Percentiles rank a stretch among this genome's conserved stretches.
Evolutionary conservation across 2,888 invertebrate species (phyloP).

Genomic region (Tuta absoluta): DNA sequence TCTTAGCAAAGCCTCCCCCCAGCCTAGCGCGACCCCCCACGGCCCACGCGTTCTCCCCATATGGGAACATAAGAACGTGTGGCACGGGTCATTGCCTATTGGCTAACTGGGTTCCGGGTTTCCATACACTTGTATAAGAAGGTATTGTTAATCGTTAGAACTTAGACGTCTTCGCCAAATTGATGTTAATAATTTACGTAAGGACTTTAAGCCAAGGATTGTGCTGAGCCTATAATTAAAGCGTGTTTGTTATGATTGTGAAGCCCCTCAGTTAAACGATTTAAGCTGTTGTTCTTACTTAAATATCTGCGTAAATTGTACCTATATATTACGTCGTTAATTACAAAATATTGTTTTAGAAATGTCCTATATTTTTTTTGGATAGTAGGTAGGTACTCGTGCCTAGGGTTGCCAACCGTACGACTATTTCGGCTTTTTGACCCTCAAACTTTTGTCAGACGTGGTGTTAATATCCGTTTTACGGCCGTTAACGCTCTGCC

Average conservation of each 20-base stretch:
- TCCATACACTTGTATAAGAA: conserved; percentile 48
- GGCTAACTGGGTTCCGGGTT: conserved; percentile 45
- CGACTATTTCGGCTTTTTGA: too few relatives aligned
- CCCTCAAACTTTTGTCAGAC: too few relatives aligned
- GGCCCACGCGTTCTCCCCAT: conserved; percentile 39
- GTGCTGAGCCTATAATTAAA: conserved; percentile 43
- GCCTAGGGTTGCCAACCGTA: too few relatives aligned
- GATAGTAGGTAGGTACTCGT: too few relatives aligned
- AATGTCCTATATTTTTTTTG: too few relatives aligned
- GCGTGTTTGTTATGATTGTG: conserved; percentile 24
- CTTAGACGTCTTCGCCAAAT: conserved; percentile 53
- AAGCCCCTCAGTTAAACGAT: not conserved
- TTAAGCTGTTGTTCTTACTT: not conserved
- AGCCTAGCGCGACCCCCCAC: conserved; percentile 46
- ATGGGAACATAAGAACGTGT: conserved; percentile 33
- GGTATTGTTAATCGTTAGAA: conserved; percentile 45
- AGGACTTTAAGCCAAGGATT: conserved; percentile 40
- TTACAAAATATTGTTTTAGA: too few relatives aligned
- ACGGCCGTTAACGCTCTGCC: too few relatives aligned
- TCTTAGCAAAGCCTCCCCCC: conserved; percentile 41
- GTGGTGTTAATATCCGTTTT: too few relatives aligned
- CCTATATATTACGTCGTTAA: not conserved
- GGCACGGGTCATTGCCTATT: conserved; percentile 42
- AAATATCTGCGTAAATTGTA: not conserved
- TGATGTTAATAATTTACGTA: conserved; percentile 49